Evolutionary conservation across 2,113 vertebrate species (phyloP).

Genomic region (Equus przewalskii): DNA sequence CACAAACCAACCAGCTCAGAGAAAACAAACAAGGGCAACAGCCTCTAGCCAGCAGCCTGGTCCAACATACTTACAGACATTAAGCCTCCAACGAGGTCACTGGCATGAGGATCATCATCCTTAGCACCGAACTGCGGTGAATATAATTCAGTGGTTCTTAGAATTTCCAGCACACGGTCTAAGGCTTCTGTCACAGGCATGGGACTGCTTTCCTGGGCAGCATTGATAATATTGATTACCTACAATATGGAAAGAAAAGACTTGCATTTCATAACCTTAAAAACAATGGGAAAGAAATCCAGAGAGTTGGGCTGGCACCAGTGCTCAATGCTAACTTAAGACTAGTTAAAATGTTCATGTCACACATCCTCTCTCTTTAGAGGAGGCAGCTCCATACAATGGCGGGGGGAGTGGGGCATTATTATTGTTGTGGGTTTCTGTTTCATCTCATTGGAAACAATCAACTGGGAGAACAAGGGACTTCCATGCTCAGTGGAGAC

Average conservation of each 20-base stretch:
- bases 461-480: background rate
- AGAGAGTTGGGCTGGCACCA: background rate
- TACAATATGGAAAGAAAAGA: conserved; percentile 76
- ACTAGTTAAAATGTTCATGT: rapidly evolving
- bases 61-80: conserved; percentile 93
- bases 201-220: conserved; percentile 97
- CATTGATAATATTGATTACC: conserved; percentile 99
- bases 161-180: conserved; percentile 97
- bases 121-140: conserved; percentile 96
- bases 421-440: background rate
- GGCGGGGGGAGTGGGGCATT: background rate
- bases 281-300: background rate
- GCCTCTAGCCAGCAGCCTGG: background rate
- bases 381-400: background rate
- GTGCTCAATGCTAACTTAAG: too few species aligned
- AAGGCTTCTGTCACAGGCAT: conserved; percentile 96
- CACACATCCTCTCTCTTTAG: background rate
- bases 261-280: background rate
- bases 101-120: conserved; percentile 97
- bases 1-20: background rate
- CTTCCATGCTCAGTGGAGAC: background rate
- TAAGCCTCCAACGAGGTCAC: conserved; percentile 96
- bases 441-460: background rate
- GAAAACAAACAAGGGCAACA: background rate
- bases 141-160: conserved; percentile 97